Conservation (phyloP, 2,797 vertebrate species). For the Parauchenoglanis ngamensis region DNA sequence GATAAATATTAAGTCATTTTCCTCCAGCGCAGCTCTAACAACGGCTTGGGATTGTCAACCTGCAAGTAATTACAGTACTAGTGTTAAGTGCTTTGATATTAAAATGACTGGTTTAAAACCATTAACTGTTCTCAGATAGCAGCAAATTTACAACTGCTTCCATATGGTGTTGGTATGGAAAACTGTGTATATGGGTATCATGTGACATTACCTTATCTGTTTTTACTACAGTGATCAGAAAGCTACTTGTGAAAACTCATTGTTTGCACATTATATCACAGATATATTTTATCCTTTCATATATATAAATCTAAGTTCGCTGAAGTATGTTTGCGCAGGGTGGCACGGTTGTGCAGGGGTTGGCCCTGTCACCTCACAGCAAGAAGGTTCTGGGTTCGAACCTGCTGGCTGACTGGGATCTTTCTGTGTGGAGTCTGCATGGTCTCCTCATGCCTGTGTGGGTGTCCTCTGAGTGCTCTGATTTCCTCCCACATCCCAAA, state of each 20-base stretch:
- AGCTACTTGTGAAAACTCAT: not conserved
- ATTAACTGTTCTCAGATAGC: constrained; percentile 74
- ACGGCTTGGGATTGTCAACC: constrained; percentile 70
- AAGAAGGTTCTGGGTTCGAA: no score
- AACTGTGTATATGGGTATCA: constrained; percentile 65
- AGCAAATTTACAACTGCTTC: constrained; percentile 72
- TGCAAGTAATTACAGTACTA: constrained; percentile 82
- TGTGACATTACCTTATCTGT: constrained; percentile 43
- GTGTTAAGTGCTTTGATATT: constrained; percentile 85
- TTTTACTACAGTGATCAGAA: constrained; percentile 12
- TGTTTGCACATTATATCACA: not conserved
- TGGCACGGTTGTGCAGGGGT: no score
- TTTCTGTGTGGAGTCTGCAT: no score
- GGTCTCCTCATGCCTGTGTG: no score
- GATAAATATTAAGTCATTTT: constrained; percentile 80
- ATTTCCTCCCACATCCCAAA: no score
- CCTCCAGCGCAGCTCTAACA: constrained; percentile 76
- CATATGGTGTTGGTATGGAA: constrained; percentile 74
- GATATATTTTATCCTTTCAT: not conserved
- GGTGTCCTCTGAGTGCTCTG: no score
- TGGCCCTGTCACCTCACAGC: no score
- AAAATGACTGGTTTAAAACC: constrained; percentile 80
- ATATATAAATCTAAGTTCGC: not conserved
- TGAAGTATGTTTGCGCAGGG: not conserved
- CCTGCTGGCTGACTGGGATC: no score